Percentiles rank a stretch among this genome's conserved stretches.
phyloP scores from a whole-genome alignment of 1,140 invertebrate genomes.

The Wiebesia pumilae region DNA sequence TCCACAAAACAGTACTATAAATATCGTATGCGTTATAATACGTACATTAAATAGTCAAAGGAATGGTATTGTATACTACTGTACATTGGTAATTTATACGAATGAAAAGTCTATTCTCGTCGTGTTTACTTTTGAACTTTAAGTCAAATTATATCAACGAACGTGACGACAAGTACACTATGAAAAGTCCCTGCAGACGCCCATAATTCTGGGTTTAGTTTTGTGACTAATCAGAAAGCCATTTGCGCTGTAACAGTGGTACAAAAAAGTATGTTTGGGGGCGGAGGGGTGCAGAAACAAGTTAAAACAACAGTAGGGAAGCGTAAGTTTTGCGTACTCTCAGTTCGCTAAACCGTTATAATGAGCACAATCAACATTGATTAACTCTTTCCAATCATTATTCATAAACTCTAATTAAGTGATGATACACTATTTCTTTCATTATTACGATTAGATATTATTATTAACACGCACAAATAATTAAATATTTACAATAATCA shows the following conservation, averaged over 20 bases:
- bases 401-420: background rate
- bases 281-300: slow-evolving; percentile 17
- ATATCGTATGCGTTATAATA: too few species aligned
- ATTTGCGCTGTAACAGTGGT: slow-evolving; percentile 40
- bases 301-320: slow-evolving; percentile 63
- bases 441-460: background rate
- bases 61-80: too few species aligned
- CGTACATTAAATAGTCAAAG: too few species aligned
- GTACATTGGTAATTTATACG: too few species aligned
- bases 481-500: too few species aligned
- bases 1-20: too few species aligned
- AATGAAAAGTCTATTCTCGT: too few species aligned
- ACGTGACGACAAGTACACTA: background rate
- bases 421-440: background rate
- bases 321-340: slow-evolving; percentile 56
- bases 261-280: background rate
- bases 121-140: too few species aligned
- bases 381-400: slow-evolving; percentile 55
- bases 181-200: background rate
- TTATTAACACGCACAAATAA: background rate
- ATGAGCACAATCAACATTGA: slow-evolving; percentile 61
- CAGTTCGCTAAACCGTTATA: slow-evolving; percentile 47
- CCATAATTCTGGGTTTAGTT: slow-evolving; percentile 43
- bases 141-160: background rate
- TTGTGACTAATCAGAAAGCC: slow-evolving; percentile 58